Base-by-base conservation (phyloP, 2,888 invertebrate species). In the Pomacea canaliculata region DNA sequence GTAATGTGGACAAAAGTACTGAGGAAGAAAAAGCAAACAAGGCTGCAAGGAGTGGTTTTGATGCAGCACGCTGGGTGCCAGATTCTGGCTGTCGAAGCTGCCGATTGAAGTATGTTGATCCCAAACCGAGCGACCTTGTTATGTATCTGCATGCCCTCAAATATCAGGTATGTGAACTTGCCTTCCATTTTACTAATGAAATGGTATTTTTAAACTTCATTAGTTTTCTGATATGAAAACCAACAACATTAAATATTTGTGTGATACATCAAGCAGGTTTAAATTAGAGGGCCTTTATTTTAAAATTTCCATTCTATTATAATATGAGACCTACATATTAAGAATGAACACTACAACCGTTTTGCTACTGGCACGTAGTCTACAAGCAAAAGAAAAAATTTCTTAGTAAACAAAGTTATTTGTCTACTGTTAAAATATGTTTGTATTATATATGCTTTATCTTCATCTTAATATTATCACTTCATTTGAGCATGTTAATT, bases 51-150 rank as follows among this genome's bases (percentile, higher is more conserved):
- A 75, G 76, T 60, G 75, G 71, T 12, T 87, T 85, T 83, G 83
- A 85, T 19, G 76, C 79, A 67, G 65, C 79, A 13, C 85, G 83
- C 60, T 82, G 83, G 83, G 68, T 94, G 18, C 92, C 94, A 18
- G 97, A 97, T 90, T 94, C 94, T 63, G 95, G 96, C 90, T 98
- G 98, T 92, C 95, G 96, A 90, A 96, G 97, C 91, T 98, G 98
- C 92, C 96, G 96, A 91, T 95, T 96, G 78, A 93, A 95, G 79
- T 97, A 96, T 92, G 93, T 96, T 82, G 98, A 98, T 91, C 98
- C 98, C 0, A 94, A 95, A 81, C 96, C 96, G 0, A 94, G 95
- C 83, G 97, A 98, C 91, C 93, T 98, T 79, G 95, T 97, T 84
- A 97, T 98, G 96, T 98, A 96, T 91, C 93, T 98, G 68, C 98